Evolutionary conservation across 2,888 invertebrate species (phyloP).

Genomic region (Andrena bicolor): DNA sequence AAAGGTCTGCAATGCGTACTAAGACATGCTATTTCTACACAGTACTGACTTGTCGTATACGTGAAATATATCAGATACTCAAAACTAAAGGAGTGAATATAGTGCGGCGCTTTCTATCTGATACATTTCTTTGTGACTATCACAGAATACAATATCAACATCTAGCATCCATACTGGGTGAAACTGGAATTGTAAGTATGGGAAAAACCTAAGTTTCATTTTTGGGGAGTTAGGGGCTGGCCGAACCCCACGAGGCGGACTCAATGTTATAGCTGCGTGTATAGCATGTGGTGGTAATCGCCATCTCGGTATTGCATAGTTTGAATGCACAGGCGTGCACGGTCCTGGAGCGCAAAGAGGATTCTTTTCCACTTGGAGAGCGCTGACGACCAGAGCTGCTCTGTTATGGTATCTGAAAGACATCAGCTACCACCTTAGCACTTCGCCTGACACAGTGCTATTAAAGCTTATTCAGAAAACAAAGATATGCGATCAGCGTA

Average conservation of each 20-base stretch:
- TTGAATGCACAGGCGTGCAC: constrained; percentile 84
- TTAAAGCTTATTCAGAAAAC: constrained; percentile 33
- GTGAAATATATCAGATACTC: constrained; percentile 70
- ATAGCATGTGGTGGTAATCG: constrained; percentile 86
- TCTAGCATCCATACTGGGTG: constrained; percentile 81
- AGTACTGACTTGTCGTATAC: constrained; percentile 57
- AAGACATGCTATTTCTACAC: constrained; percentile 78
- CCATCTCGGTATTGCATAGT: constrained; percentile 85
- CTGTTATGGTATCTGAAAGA: constrained; percentile 94
- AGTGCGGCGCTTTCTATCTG: constrained; percentile 61
- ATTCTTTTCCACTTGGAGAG: constrained; percentile 96
- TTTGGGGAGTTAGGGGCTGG: constrained; percentile 93
- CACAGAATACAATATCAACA: constrained; percentile 78
- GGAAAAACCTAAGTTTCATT: constrained; percentile 94
- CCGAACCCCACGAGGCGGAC: constrained; percentile 85
- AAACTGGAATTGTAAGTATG: constrained; percentile 75
- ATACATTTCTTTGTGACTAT: constrained; percentile 69
- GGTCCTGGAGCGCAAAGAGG: constrained; percentile 96
- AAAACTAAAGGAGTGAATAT: constrained; percentile 38
- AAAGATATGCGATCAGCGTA: constrained; percentile 32
- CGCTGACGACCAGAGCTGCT: constrained; percentile 96
- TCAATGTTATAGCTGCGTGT: constrained; percentile 90
- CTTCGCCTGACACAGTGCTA: constrained; percentile 52
- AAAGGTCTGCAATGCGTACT: constrained; percentile 54
- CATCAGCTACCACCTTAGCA: constrained; percentile 78